Evolutionary conservation across 2,888 invertebrate species (phyloP), one percentile per base, ranked within the genome.

Genomic region (Amphipyra berbera): DNA sequence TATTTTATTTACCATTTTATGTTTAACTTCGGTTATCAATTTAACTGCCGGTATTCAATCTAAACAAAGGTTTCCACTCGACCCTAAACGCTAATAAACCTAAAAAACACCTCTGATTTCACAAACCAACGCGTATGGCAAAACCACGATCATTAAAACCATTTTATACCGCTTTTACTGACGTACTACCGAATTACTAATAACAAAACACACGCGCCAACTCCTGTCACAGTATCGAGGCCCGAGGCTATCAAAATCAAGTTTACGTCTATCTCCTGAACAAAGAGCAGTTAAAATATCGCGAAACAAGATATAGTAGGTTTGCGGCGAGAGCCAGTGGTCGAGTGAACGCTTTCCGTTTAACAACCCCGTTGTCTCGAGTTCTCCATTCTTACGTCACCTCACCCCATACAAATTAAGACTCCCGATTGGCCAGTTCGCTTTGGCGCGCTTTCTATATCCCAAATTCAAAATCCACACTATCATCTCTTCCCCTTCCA

Each of bases 381-480:
- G 82, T 83, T 85, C 87, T 83, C 85, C 78, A 76, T 84, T 83
- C 88, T 92, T 92, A 92, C 94, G 93, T 94, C 95, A 94, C 90
- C 93, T 95, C 95, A 95, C 95, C 95, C 95, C 93, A 95, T 90
- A 87, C 82, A 2, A 82, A 87, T 79, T 63, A 74, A 68, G 82
- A 78, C 58, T 68, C 55, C 83, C 73, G 61, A 93, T 92, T 92
- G 92, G 92, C 73, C 67, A 62, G 79, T 93, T 91, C 90, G 79
- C 73, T 94, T 95, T 95, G 93, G 90, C 95, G 95, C 94, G 94
- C 94, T 95, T 95, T 95, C 89, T 88, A 72, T 73, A 62, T 68
- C 74, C 82, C 76, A 84, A 87, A 88, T 75, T 78, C 76, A 84
- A 89, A 89, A 84, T 82, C 66, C 66, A 68, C 69, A 72, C 73